Evolutionary conservation across 2,113 vertebrate species (phyloP).

Genomic region (Ascaphus truei): DNA sequence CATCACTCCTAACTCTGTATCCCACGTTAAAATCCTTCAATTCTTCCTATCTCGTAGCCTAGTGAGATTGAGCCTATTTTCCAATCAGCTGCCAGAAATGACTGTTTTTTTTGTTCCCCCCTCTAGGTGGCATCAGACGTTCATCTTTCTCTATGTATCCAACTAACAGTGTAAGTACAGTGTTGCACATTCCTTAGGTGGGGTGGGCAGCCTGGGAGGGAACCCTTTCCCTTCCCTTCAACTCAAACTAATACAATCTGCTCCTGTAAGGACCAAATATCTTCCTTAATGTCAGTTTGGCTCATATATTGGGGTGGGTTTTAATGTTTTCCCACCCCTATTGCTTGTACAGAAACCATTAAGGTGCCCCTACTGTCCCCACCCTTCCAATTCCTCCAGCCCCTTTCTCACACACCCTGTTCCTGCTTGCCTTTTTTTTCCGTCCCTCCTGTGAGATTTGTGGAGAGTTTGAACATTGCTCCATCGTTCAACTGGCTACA

Average conservation of each 20-base stretch:
- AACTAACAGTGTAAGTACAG: background rate
- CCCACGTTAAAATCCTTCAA: too few relatives aligned
- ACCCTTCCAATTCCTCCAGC: slow-evolving; percentile 15
- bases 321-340: too few relatives aligned
- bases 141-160: background rate
- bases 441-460: background rate
- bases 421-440: slow-evolving; percentile 28
- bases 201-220: slow-evolving; percentile 14
- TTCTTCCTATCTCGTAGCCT: too few relatives aligned
- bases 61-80: too few relatives aligned
- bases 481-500: background rate
- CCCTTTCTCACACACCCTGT: slow-evolving; percentile 25
- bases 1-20: too few relatives aligned
- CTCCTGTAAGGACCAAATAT: too few relatives aligned
- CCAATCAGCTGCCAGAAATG: too few relatives aligned
- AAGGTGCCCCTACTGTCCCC: background rate
- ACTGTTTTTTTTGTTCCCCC: background rate
- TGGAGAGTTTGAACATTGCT: background rate
- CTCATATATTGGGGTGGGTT: too few relatives aligned
- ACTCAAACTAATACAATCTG: too few relatives aligned
- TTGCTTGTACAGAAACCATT: background rate
- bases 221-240: background rate
- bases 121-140: slow-evolving; percentile 4
- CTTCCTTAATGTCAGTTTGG: too few relatives aligned
- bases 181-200: slow-evolving; percentile 29